These are phyloP conservation scores for Enteromius fasciolatus DNA, from an alignment of 2,797 vertebrate species.

Conservation along the genomic window DNA sequence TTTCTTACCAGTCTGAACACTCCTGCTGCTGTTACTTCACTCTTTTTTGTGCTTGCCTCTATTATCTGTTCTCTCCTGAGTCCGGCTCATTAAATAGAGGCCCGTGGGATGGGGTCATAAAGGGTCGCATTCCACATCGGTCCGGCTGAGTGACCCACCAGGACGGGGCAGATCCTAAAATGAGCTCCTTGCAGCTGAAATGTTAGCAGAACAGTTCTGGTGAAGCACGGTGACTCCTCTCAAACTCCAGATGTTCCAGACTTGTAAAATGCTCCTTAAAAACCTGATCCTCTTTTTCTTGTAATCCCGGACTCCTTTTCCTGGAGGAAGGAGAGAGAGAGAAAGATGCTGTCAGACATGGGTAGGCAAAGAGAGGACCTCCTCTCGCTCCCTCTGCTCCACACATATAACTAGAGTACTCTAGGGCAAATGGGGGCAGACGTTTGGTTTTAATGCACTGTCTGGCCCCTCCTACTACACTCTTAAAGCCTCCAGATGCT, in stretches of 20 bases:
- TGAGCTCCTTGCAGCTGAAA: background rate
- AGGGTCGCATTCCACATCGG: conserved; percentile 77
- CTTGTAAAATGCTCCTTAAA: conserved; percentile 30
- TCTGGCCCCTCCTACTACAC: conserved; percentile 71
- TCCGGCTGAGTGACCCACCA: conserved; percentile 63
- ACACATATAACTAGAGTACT: conserved; percentile 63
- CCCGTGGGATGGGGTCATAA: conserved; percentile 69
- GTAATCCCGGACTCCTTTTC: conserved; percentile 34
- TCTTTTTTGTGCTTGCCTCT: conserved; percentile 63
- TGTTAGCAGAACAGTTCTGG: background rate
- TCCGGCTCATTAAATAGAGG: conserved; percentile 69
- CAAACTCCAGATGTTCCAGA: conserved; percentile 18
- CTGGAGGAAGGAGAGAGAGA: conserved; percentile 42
- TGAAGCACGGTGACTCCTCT: background rate
- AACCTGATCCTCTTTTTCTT: conserved; percentile 9
- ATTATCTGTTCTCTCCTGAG: conserved; percentile 64
- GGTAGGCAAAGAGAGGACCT: conserved; percentile 37
- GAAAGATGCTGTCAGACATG: conserved; percentile 53
- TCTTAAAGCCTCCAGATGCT: conserved; percentile 63
- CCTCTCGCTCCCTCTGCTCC: conserved; percentile 48
- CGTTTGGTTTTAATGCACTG: conserved; percentile 72
- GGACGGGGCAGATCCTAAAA: conserved; percentile 55
- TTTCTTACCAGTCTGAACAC: conserved; percentile 68
- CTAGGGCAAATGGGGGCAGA: conserved; percentile 73
- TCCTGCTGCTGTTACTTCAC: conserved; percentile 64